Conservation (phyloP, 2,888 invertebrate genomes). For the Meloe dianella region DNA sequence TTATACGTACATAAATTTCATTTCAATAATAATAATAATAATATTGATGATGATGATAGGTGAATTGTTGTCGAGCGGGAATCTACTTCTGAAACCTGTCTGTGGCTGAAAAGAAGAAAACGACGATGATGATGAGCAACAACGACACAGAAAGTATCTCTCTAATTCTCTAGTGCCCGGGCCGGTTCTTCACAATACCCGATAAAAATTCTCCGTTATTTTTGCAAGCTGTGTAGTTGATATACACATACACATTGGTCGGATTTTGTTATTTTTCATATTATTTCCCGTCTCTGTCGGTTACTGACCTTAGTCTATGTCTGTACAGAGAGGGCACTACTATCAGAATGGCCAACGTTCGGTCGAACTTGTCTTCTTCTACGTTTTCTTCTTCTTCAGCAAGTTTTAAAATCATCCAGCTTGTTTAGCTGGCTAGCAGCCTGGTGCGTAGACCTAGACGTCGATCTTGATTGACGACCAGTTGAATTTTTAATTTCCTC, state of each 20-base stretch:
- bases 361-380: slow-evolving; percentile 32
- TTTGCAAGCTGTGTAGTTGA: slow-evolving; percentile 54
- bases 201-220: slow-evolving; percentile 61
- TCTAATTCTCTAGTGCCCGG: slow-evolving; percentile 50
- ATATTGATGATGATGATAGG: not conserved
- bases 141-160: slow-evolving; percentile 32
- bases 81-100: slow-evolving; percentile 2
- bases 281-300: slow-evolving; percentile 54
- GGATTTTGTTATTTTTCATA: slow-evolving; percentile 60
- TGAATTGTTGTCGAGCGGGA: not conserved
- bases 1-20: not conserved
- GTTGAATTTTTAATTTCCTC: slow-evolving; percentile 47
- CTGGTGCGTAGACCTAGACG: slow-evolving; percentile 13
- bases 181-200: slow-evolving; percentile 56
- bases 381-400: slow-evolving; percentile 10
- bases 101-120: not conserved
- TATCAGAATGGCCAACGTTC: slow-evolving; percentile 42
- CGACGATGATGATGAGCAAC: slow-evolving; percentile 7
- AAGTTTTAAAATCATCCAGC: not conserved
- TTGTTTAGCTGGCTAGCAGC: not conserved
- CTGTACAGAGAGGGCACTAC: slow-evolving; percentile 49
- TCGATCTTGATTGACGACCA: slow-evolving; percentile 49
- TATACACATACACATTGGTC: slow-evolving; percentile 41
- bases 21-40: not conserved
- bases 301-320: slow-evolving; percentile 53